These are phyloP conservation scores for Haemorhous mexicanus DNA, from an alignment of 2,113 vertebrate genomes.

Conservation along the genomic window DNA sequence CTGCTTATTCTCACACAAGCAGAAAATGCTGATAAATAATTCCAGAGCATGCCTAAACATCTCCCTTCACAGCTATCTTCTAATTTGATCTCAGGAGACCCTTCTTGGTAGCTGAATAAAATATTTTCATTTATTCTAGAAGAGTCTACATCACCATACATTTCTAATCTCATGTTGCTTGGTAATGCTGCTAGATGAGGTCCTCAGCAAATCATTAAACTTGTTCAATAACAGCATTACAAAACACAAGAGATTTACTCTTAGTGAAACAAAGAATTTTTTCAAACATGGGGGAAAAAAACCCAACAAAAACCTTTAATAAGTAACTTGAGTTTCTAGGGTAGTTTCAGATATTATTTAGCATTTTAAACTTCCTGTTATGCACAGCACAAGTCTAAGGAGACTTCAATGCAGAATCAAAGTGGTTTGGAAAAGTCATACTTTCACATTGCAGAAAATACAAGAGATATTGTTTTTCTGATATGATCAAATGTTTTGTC, in stretches of 20 bases:
- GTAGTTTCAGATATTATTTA: slow-evolving; percentile 66
- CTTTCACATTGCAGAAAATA: not conserved
- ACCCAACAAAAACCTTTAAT: slow-evolving; percentile 40
- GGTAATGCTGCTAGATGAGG: slow-evolving; percentile 78
- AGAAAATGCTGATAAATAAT: slow-evolving; percentile 86
- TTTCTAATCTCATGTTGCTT: slow-evolving; percentile 77
- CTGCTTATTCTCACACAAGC: slow-evolving; percentile 79
- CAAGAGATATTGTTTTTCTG: not conserved
- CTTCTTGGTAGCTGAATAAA: slow-evolving; percentile 76
- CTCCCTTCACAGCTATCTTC: slow-evolving; percentile 82
- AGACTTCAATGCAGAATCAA: not conserved
- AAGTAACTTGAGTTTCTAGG: slow-evolving; percentile 71
- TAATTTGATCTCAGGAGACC: slow-evolving; percentile 86
- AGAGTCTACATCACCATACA: slow-evolving; percentile 72
- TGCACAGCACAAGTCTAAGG: not conserved
- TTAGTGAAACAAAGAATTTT: slow-evolving; percentile 76
- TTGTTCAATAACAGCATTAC: slow-evolving; percentile 80
- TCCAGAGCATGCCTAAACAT: slow-evolving; percentile 82
- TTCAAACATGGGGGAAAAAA: slow-evolving; percentile 19
- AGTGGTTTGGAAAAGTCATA: not conserved
- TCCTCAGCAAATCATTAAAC: slow-evolving; percentile 84
- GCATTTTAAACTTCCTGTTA: slow-evolving; percentile 51
- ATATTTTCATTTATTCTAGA: slow-evolving; percentile 80
- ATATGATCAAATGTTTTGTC: not conserved
- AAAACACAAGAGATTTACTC: slow-evolving; percentile 77